Base-by-base conservation (phyloP, 2,797 vertebrate species). In the Tokudaia tokunoshimensis region DNA sequence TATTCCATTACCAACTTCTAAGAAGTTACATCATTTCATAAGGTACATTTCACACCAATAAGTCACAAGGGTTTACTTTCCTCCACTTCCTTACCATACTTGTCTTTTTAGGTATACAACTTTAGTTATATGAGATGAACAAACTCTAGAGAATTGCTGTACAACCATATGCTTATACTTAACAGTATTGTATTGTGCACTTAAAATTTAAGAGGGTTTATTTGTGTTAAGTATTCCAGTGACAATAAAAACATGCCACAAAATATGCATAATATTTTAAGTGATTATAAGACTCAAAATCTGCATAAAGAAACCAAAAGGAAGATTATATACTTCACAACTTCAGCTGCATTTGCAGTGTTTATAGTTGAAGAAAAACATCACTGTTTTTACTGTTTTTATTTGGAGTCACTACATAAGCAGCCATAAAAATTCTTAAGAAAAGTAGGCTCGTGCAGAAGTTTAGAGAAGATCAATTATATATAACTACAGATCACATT, bases 371-470 rank as follows among this genome's bases (percentile, higher is more conserved):
- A 72, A 72, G 70, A 17, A 89, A 78, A 41, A 17, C 37, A 29
- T 50, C 31, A 37, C 76, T 76, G 20, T 29, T 41, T 63, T 61
- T 44, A 61, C 26, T 84, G 41, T 85, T 89, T 89, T 78, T 41
- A 89, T 95, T 61, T 76, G 14, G 72, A 95, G 34, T 92, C 41
- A 41, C 63, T 85, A 72, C 10, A 89, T 14, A 89, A 70, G 9
- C 74, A 80, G 65, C 57, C 63, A 70, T 81, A 89, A 75, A 75
- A 41, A 63, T 34, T 86, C 65, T 76, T 22, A 76, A 89, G 89
- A 89, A 94, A 86, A 95, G 80, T 31, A 59, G 17, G 34, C 70
- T 75, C 61, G 47, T n/a, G 19, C 3, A 52, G 14, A 70, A 82
- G 61, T 89, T 44, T 61, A 70, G 59, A 65, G 84, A 70, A 89